phyloP scores from a whole-genome alignment of 2,888 invertebrate genomes.

The Dinocampus coccinellae region DNA sequence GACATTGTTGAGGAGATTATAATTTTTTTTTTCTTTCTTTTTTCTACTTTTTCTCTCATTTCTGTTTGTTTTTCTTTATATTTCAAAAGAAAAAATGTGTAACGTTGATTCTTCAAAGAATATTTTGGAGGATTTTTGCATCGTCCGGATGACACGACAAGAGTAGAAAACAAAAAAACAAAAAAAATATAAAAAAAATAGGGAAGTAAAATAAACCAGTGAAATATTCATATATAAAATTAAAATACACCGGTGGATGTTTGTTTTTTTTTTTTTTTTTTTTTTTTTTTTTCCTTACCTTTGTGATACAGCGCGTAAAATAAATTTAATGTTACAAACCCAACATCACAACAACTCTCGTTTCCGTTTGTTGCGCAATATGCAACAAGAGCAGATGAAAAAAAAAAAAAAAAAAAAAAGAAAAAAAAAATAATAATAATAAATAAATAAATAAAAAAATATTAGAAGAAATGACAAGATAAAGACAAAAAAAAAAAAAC shows the following conservation, averaged over 20 bases:
- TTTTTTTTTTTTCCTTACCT: no score
- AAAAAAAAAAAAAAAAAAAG: neutral
- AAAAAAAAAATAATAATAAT: neutral
- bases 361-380: conserved; percentile 8
- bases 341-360: neutral
- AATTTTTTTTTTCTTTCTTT: conserved; percentile 5
- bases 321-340: conserved; percentile 31
- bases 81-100: no score
- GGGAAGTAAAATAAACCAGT: conserved; percentile 1
- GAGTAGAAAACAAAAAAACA: conserved; percentile 16
- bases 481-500: no score
- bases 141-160: conserved; percentile 11
- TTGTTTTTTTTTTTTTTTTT: no score
- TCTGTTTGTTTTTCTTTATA: neutral
- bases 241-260: conserved; percentile 27
- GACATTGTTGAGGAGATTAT: conserved; percentile 26
- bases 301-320: conserved; percentile 62
- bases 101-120: no score
- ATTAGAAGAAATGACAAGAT: no score
- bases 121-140: conserved; percentile 16
- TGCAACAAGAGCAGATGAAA: neutral
- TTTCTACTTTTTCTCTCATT: neutral
- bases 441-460: no score
- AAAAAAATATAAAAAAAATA: neutral
- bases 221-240: conserved; percentile 7